Evolutionary conservation across 2,113 vertebrate genomes (phyloP).

Genomic region (Muntiacus reevesi): DNA sequence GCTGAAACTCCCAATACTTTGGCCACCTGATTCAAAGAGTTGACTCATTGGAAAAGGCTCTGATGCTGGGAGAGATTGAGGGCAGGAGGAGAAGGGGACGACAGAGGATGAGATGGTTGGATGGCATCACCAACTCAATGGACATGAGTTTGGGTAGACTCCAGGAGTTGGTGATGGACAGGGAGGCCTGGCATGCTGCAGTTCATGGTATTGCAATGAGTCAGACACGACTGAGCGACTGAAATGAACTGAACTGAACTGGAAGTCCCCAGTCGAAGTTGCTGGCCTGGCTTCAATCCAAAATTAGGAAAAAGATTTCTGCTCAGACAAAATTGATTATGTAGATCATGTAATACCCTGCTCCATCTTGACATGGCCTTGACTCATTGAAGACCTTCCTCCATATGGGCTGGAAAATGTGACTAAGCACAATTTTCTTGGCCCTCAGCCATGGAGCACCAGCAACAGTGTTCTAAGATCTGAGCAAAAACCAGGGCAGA

Average conservation of each 20-base stretch:
- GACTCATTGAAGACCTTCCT: not conserved
- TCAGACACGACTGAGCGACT: too few relatives aligned
- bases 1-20: too few relatives aligned
- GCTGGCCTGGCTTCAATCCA: not conserved
- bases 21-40: too few relatives aligned
- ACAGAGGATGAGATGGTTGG: too few relatives aligned
- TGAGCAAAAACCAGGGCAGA: not conserved
- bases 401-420: not conserved
- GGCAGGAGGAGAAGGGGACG: too few relatives aligned
- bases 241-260: not conserved
- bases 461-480: not conserved
- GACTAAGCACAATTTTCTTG: not conserved
- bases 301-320: not conserved
- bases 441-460: not conserved
- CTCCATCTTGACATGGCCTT: not conserved
- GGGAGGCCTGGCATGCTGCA: too few relatives aligned
- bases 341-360: not conserved
- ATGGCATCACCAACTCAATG: too few relatives aligned
- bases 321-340: not conserved
- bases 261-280: not conserved
- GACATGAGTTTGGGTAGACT: too few relatives aligned
- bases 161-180: too few relatives aligned
- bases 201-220: too few relatives aligned
- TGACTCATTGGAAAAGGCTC: too few relatives aligned
- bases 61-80: too few relatives aligned